Evolutionary conservation across 2,888 invertebrate genomes (phyloP).

Genomic region (Eurytoma adleriae): DNA sequence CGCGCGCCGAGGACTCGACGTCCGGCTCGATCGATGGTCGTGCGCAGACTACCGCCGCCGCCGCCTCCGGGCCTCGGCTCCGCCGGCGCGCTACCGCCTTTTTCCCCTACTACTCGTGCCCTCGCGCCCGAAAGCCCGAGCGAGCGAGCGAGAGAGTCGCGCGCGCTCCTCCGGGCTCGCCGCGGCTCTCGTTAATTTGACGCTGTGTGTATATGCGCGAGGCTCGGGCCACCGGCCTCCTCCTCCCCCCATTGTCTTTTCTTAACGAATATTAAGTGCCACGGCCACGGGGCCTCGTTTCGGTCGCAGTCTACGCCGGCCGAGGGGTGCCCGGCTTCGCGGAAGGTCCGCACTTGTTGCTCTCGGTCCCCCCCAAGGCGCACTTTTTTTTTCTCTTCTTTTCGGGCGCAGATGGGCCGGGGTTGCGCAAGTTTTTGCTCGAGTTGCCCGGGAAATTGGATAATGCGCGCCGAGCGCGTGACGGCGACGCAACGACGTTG

Average conservation of each 20-base stretch:
- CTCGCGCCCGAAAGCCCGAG: slow-evolving; percentile 23
- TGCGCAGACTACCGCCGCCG: slow-evolving; percentile 69
- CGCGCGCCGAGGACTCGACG: slow-evolving; percentile 46
- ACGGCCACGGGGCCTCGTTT: not conserved
- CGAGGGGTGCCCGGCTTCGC: slow-evolving; percentile 12
- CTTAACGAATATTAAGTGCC: slow-evolving; percentile 50
- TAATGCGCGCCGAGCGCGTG: slow-evolving; percentile 14
- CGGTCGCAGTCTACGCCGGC: no score
- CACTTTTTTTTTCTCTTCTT: slow-evolving; percentile 1
- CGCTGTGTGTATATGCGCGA: not conserved
- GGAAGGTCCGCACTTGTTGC: slow-evolving; percentile 39
- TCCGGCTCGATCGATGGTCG: slow-evolving; percentile 71
- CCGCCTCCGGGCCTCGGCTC: slow-evolving; percentile 57
- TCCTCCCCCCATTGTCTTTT: slow-evolving; percentile 37
- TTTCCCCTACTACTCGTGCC: slow-evolving; percentile 51
- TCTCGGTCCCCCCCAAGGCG: not conserved
- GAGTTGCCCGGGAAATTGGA: slow-evolving; percentile 41
- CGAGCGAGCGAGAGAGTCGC: not conserved
- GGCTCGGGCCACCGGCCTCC: not conserved
- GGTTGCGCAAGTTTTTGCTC: slow-evolving; percentile 32
- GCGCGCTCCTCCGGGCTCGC: not conserved
- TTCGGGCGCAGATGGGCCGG: slow-evolving; percentile 11
- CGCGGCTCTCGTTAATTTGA: slow-evolving; percentile 30
- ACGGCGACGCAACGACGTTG: no score
- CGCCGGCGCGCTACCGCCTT: slow-evolving; percentile 52